Evolutionary conservation across 2,888 invertebrate genomes (phyloP).

Genomic region (Polydesmus complanatus): DNA sequence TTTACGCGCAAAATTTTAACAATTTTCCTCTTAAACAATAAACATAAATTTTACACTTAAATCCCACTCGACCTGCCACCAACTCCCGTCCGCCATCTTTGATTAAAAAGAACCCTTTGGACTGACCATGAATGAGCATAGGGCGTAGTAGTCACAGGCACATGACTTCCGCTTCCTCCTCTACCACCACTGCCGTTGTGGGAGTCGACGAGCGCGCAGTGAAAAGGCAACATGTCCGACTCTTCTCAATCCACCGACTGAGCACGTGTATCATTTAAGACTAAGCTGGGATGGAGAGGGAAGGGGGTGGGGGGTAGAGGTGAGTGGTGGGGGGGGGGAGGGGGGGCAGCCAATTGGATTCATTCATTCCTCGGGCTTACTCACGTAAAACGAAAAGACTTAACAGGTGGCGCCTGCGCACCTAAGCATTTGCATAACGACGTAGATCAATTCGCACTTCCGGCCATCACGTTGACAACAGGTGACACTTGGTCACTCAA

Average conservation of each 20-base stretch:
- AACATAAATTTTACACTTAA: too few relatives aligned
- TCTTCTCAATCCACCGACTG: too few relatives aligned
- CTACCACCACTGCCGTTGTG: slow-evolving; percentile 9
- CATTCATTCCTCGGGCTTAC: too few relatives aligned
- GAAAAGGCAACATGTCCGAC: slow-evolving; percentile 16
- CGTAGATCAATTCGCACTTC: background rate
- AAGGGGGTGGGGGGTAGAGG: background rate
- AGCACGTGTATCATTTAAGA: too few relatives aligned
- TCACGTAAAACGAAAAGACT: too few relatives aligned
- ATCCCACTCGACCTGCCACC: too few relatives aligned
- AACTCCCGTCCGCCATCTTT: too few relatives aligned
- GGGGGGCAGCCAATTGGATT: background rate
- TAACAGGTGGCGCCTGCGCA: background rate
- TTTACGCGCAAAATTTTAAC: too few relatives aligned
- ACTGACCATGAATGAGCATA: slow-evolving; percentile 94
- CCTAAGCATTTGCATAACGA: background rate
- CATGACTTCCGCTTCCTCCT: background rate
- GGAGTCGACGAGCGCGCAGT: slow-evolving; percentile 7
- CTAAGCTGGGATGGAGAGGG: background rate
- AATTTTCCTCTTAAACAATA: too few relatives aligned
- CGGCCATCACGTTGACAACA: background rate
- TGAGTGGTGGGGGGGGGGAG: background rate
- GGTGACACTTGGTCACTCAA: background rate
- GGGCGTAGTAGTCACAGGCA: background rate
- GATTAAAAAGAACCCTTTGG: slow-evolving; percentile 13